Evolutionary conservation across 1,140 invertebrate genomes (phyloP).

Genomic region (Drosophila carrolli): DNA sequence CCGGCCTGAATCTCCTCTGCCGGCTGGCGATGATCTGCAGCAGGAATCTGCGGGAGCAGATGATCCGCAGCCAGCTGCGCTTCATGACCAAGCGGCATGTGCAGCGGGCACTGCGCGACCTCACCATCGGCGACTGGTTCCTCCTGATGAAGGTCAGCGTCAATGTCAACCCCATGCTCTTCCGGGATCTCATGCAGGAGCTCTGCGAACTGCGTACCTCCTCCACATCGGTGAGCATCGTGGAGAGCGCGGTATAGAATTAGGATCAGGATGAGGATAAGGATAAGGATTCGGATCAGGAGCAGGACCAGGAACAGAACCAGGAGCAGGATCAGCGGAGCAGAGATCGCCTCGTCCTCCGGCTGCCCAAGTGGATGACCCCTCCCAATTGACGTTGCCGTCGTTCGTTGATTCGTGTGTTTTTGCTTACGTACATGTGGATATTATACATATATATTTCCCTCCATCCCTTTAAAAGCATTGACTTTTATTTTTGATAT

Average conservation of each 20-base stretch:
- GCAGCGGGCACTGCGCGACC: slow-evolving; percentile 44
- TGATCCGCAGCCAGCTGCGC: slow-evolving; percentile 86
- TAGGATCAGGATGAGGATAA: neutral
- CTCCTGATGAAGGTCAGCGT: slow-evolving; percentile 88
- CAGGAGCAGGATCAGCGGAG: neutral
- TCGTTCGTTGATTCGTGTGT: slow-evolving; percentile 5
- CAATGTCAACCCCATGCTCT: slow-evolving; percentile 88
- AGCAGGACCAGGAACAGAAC: neutral
- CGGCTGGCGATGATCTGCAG: slow-evolving; percentile 69
- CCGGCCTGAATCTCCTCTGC: slow-evolving; percentile 88
- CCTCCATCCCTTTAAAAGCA: slow-evolving; percentile 8
- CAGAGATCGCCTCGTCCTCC: neutral
- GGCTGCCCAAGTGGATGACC: neutral
- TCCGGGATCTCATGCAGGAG: slow-evolving; percentile 86
- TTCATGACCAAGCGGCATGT: slow-evolving; percentile 71
- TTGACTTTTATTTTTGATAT: neutral
- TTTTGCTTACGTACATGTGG: slow-evolving; percentile 5
- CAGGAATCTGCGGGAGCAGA: slow-evolving; percentile 69
- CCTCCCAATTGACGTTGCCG: neutral
- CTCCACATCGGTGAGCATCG: slow-evolving; percentile 50
- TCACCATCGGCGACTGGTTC: slow-evolving; percentile 89
- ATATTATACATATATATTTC: slow-evolving; percentile 23
- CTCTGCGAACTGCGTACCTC: slow-evolving; percentile 78
- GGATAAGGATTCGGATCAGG: neutral
- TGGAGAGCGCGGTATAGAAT: slow-evolving; percentile 54